Percentiles rank a stretch among this genome's conserved stretches.
Conservation (phyloP, 1,140 invertebrate genomes). For the Bombus soroeensis region DNA sequence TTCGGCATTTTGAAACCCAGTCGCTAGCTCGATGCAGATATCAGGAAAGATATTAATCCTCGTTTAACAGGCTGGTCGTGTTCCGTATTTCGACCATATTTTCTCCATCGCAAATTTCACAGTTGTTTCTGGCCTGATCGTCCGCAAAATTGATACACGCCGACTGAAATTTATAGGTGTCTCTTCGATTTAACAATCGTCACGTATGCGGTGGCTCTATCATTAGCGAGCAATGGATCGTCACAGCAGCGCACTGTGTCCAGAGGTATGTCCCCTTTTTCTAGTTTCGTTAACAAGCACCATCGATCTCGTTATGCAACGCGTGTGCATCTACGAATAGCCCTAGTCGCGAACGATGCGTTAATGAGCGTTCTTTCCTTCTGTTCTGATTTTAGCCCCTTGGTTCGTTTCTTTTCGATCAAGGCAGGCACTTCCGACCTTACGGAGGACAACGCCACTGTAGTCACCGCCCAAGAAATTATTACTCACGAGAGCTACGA, state of each 20-base stretch:
- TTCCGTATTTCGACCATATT: not conserved
- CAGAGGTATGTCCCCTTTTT: conserved; percentile 43
- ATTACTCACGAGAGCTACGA: conserved; percentile 79
- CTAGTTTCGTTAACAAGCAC: not conserved
- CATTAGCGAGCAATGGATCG: conserved; percentile 76
- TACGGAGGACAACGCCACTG: not conserved
- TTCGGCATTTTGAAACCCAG: not conserved
- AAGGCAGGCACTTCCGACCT: conserved; percentile 45
- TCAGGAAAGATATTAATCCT: not conserved
- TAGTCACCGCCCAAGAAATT: conserved; percentile 46
- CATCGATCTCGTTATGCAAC: not conserved
- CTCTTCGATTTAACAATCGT: conserved; percentile 62
- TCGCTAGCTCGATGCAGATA: not conserved
- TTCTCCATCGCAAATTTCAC: not conserved
- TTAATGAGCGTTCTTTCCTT: not conserved
- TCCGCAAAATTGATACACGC: conserved; percentile 29
- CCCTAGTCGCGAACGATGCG: not conserved
- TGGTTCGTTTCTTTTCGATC: conserved; percentile 23
- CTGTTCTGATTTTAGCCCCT: not conserved
- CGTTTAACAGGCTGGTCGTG: too few relatives aligned
- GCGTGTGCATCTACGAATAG: too few relatives aligned
- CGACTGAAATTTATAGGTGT: conserved; percentile 55
- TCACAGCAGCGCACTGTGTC: conserved; percentile 84
- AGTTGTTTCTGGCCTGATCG: not conserved
- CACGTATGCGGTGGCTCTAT: conserved; percentile 79